Evolutionary conservation across 2,113 vertebrate genomes (phyloP), one percentile per base, ranked within the genome.

Genomic region (Nannospalax galili): DNA sequence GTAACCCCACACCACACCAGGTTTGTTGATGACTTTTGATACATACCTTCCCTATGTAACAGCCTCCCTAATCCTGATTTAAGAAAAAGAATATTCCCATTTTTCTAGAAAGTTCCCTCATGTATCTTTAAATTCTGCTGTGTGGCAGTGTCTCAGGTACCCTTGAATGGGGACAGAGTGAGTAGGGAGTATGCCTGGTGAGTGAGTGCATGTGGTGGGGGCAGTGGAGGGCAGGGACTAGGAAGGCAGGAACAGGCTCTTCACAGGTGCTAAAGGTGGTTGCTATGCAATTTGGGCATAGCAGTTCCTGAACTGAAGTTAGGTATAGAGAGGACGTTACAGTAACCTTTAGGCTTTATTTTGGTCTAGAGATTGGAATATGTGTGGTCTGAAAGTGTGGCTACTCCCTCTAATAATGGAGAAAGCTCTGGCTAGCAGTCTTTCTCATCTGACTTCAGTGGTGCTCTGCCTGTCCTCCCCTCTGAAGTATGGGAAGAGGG

Each of bases 231-330:
- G 58, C n/a, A 64, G 26, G 73, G 79, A 30, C 11, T 15, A 70
- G 58, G n/a, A 22, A 5, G 60, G 37, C 17, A 10, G 37, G n/a
- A 24, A 1, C 42, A 84, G 67, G 42, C 12, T 10, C 10, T 35
- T 75, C 30, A 22, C 1, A 2, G 9, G 30, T 26, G 56, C 42
- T 2, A 7, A 0, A 37, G 89, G 52, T 37, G 30, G 24, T n/a
- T 15, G 5, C 32, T 81, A 3, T 24, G 20, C 3, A 8, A 8
- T 64, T 62, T 0, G 37, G 6, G 86, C 7, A 0, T 6, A 52
- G 48, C 28, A 24, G 35, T 48, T 52, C 26, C 62, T 45, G 15
- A 15, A 9, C n/a, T 62, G 52, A 78, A 42, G 48, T 69, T 15
- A 70, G 42, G 67, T 12, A 60, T 28, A 0, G 17, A 45, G 5